Percentiles rank a stretch among this genome's conserved stretches.
Conservation (phyloP, 2,113 vertebrate species). For the Hipposideros armiger region DNA sequence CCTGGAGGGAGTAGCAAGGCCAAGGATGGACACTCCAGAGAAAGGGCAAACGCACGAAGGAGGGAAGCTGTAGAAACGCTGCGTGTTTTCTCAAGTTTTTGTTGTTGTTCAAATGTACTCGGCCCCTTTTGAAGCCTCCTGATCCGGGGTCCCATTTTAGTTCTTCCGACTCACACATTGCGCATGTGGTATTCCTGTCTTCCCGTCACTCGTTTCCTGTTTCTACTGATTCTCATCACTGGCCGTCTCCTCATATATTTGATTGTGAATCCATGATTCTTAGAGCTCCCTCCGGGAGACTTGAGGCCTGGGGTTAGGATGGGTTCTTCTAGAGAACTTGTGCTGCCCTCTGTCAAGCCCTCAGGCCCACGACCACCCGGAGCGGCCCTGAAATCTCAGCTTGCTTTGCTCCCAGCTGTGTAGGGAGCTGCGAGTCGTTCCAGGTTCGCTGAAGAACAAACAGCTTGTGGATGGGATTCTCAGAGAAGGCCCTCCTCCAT, state of each 20-base stretch:
- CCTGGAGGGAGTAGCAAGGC: background rate
- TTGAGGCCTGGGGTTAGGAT: background rate
- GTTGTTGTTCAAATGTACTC: background rate
- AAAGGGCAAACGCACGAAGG: background rate
- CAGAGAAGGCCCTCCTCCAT: background rate
- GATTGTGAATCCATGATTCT: background rate
- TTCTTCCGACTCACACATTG: background rate
- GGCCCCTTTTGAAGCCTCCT: background rate
- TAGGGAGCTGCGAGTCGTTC: rapidly evolving
- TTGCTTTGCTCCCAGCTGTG: background rate
- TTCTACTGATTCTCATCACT: background rate
- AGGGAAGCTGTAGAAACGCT: rapidly evolving
- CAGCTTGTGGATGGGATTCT: background rate
- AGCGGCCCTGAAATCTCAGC: background rate
- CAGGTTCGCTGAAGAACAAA: background rate
- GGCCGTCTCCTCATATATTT: rapidly evolving
- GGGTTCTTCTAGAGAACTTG: background rate
- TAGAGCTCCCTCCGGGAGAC: too few relatives aligned
- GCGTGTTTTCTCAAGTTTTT: background rate
- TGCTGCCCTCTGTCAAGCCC: background rate
- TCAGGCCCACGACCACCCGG: background rate
- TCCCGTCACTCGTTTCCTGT: rapidly evolving
- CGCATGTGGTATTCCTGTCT: background rate
- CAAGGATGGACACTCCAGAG: background rate
- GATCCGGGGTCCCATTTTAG: background rate